Base-by-base conservation (phyloP, 2,797 vertebrate species). In the Malurus leucopterus region DNA sequence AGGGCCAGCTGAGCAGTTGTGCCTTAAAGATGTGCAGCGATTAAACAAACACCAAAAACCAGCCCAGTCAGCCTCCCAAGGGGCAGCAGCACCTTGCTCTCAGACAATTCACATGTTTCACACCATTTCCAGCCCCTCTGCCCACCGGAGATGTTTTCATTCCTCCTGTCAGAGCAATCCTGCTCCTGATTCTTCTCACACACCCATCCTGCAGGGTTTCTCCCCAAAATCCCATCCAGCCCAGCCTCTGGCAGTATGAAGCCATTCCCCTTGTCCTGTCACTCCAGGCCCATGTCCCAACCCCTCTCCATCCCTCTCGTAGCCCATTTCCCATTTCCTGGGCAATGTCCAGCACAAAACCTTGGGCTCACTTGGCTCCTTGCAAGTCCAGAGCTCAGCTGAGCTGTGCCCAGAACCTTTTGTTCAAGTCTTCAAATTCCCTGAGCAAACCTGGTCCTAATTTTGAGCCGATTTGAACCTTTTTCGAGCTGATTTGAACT, bases 1-100 rank as follows among this genome's bases (percentile, higher is more conserved):
- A 58, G 77, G 57, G 90, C 74, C 86, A 86, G 75, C 74, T 81
- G 79, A 95, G 82, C 41, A 2, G 76, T 93, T 93, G 82, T 77
- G 80, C 49, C 72, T 79, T 86, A 54, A 93, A 92, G 61, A 84
- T 2, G 18, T 27, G 57, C 71, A 92, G 58, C 36, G 67, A 50
- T 72, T 87, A 40, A 85, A 92, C 82, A 93, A 85, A 68, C 3
- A 57, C 11, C 34, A 40, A 46, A 73, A 53, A 73, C 8, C 0
- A 23, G 38, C 51, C 36, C 11, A 83, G 74, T 30, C 55, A 83
- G 15, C 74, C 74, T 89, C 72, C 84, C 87, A 62, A 73, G 79
- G 84, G 84, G 80, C 93, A 74, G 72, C 15, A 53, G 38, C n/a
- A 65, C 72, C 75, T 90, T 11, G 3, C 11, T 0, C 61, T 43